Conservation (phyloP, 2,113 vertebrate species). For the Tychaedon coryphoeus region DNA sequence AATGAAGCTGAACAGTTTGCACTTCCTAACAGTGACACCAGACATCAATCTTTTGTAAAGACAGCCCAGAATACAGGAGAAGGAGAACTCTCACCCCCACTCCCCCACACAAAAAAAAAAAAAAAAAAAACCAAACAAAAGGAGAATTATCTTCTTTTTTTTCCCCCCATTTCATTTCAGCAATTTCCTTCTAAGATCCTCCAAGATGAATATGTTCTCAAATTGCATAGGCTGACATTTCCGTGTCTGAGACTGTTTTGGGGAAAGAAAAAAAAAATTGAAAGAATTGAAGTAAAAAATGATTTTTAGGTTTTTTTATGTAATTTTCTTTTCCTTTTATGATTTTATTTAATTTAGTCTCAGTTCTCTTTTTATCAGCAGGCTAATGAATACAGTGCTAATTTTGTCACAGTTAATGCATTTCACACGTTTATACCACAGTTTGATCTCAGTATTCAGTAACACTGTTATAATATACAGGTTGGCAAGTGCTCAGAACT, state of each 20-base stretch:
- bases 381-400: conserved; percentile 1
- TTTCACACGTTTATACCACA: not conserved
- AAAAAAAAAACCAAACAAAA: conserved; percentile 75
- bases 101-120: conserved; percentile 45
- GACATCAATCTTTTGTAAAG: conserved; percentile 89
- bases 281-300: conserved; percentile 17
- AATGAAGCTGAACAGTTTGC: conserved; percentile 86
- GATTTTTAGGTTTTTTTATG: not conserved
- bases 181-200: conserved; percentile 64
- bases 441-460: conserved; percentile 6
- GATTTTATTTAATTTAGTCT: not conserved
- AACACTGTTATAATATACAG: not conserved
- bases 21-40: conserved; percentile 90
- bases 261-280: not conserved
- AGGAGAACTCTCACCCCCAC: conserved; percentile 44
- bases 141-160: conserved; percentile 78
- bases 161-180: conserved; percentile 7
- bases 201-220: conserved; percentile 45
- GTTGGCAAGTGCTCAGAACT: not conserved
- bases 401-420: conserved; percentile 47
- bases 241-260: not conserved
- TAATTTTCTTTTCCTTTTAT: not conserved
- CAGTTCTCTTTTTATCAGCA: conserved; percentile 31
- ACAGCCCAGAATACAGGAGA: conserved; percentile 70
- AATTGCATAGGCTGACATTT: conserved; percentile 35